Conservation (phyloP, 2,888 invertebrate genomes). For the Drosophila infuscata region DNA sequence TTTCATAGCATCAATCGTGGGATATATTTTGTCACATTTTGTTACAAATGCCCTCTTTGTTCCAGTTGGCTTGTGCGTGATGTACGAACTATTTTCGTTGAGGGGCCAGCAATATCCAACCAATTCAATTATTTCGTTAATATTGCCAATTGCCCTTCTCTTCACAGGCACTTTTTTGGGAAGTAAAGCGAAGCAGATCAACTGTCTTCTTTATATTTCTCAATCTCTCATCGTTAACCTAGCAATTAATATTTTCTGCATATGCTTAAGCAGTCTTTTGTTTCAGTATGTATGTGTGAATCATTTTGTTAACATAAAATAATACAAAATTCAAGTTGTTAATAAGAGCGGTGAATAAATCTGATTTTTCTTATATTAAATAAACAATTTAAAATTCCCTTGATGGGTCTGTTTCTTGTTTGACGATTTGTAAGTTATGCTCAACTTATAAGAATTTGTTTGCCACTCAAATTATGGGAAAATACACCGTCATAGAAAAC, state of each 20-base stretch:
- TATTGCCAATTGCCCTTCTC: slow-evolving; percentile 44
- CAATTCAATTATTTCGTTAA: slow-evolving; percentile 24
- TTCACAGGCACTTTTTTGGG: slow-evolving; percentile 28
- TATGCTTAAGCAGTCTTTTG: slow-evolving; percentile 42
- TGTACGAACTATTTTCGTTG: slow-evolving; percentile 44
- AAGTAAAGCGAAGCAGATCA: slow-evolving; percentile 32
- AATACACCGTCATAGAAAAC: neutral
- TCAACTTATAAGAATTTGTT: neutral
- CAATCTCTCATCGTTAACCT: slow-evolving; percentile 45
- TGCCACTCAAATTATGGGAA: neutral
- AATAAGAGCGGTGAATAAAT: neutral
- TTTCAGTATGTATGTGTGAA: slow-evolving; percentile 19
- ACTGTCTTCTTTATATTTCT: slow-evolving; percentile 34
- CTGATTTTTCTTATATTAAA: neutral
- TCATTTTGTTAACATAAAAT: slow-evolving; percentile 40
- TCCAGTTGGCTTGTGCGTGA: slow-evolving; percentile 45
- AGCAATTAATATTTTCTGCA: slow-evolving; percentile 54
- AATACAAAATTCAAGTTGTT: slow-evolving; percentile 9
- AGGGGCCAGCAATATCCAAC: slow-evolving; percentile 21
- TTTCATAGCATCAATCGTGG: slow-evolving; percentile 48
- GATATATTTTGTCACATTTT: slow-evolving; percentile 45
- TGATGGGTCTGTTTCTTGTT: neutral
- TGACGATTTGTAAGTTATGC: neutral
- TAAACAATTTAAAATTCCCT: neutral
- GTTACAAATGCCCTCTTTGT: slow-evolving; percentile 34